phyloP scores from a whole-genome alignment of 2,113 vertebrate species.

The Excalfactoria chinensis region DNA sequence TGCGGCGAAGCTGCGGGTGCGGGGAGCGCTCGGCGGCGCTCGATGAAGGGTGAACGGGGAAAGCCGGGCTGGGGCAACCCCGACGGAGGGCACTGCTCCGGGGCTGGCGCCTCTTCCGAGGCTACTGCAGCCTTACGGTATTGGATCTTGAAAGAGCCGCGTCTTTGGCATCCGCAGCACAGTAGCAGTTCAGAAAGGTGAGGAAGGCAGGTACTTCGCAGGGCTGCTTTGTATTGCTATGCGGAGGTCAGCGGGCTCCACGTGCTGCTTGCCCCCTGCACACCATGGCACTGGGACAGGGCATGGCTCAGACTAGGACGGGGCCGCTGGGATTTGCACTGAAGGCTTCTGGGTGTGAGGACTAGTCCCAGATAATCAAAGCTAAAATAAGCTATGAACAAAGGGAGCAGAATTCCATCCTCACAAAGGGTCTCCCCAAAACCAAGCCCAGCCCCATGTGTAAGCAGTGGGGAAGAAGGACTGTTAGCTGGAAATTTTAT shows the following conservation, averaged over 20 bases:
- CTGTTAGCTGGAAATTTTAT: background rate
- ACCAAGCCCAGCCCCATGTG: background rate
- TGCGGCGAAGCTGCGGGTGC: background rate
- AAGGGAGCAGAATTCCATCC: background rate
- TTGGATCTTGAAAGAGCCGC: accelerated
- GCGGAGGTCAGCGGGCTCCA: background rate
- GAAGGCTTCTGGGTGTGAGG: background rate
- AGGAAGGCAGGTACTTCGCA: background rate
- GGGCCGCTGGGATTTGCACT: background rate
- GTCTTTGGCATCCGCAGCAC: accelerated
- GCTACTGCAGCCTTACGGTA: background rate
- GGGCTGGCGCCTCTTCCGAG: accelerated
- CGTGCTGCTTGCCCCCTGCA: background rate
- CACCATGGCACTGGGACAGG: background rate
- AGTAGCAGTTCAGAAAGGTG: accelerated
- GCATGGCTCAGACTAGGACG: background rate
- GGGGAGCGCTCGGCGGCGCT: background rate
- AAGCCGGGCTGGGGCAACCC: too few species aligned
- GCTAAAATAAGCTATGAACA: background rate
- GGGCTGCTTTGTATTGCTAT: accelerated
- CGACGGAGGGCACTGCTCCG: too few species aligned
- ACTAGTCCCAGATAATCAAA: background rate
- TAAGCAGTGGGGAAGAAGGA: background rate
- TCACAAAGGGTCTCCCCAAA: background rate
- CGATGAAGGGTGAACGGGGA: too few species aligned